Evolutionary conservation across 2,888 invertebrate species (phyloP), one percentile per base, ranked within the genome.

Genomic region (Catocala sponsa): DNA sequence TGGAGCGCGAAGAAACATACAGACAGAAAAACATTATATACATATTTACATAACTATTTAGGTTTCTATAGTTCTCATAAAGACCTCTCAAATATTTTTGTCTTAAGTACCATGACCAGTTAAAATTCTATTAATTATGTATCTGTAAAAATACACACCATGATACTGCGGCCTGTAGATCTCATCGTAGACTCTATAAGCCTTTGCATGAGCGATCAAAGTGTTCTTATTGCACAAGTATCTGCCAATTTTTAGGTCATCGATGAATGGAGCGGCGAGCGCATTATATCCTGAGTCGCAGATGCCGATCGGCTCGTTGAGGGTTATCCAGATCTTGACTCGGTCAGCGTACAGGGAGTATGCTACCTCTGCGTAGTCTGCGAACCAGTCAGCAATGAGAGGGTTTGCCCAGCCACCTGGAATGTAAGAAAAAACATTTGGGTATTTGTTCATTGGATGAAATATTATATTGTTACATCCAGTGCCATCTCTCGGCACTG

Each of bases 241-340:
- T 2, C 56, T 49, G 0, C 67, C 75, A 0, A 74, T 11, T 13
- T 51, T 46, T 0, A 42, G 7, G 2, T 73, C 70, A 0, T 65
- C 13, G 0, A 76, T 0, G 4, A 65, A 71, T 0, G 82, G 82
- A 0, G 76, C 74, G 0, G 44, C 0, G 0, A 33, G 13, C 0
- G 48, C 44, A 0, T 0, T 41, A 55, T 71, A 81, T 0, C 56
- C 58, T 0, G 15, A 12, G 0, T 80, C 80, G 25, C 82, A 83
- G 0, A 74, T 12, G 0, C 59, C 50, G 0, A 83, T 79, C 0
- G 97, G 96, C 74, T 97, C 97, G 81, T 97, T 97, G 43, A 97
- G 90, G 0, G 97, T 97, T 0, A 96, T 94, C 97, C 97, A 97
- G 50, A 92, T 85, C 80, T 93, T 95, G 2, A 96, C 95, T 49